Evolutionary conservation across 1,140 invertebrate species (phyloP).

Genomic region (Zophobas atratus): DNA sequence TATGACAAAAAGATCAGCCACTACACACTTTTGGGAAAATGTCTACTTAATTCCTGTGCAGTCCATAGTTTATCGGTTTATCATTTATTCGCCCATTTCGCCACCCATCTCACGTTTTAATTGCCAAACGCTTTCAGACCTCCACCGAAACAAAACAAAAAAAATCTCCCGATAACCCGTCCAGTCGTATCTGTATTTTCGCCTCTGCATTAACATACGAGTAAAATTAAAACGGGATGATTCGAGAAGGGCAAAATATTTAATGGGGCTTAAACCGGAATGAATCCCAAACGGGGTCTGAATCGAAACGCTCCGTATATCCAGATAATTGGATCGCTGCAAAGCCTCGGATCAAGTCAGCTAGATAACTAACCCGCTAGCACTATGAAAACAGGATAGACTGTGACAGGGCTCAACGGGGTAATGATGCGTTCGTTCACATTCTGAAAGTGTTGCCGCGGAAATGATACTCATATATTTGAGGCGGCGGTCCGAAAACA

Average conservation of each 20-base stretch:
- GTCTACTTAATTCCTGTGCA: too few species aligned
- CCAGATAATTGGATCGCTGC: slow-evolving; percentile 63
- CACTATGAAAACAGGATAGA: slow-evolving; percentile 58
- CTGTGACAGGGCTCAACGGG: slow-evolving; percentile 45
- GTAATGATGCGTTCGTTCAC: slow-evolving; percentile 51
- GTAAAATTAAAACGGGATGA: slow-evolving; percentile 55
- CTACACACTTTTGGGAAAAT: too few species aligned
- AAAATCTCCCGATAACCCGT: slow-evolving; percentile 27
- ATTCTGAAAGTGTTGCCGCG: slow-evolving; percentile 55
- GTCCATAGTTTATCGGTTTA: too few species aligned
- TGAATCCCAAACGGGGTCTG: slow-evolving; percentile 60
- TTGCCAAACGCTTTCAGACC: slow-evolving; percentile 51
- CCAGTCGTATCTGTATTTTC: slow-evolving; percentile 5
- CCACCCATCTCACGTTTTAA: slow-evolving; percentile 45
- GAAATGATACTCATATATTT: slow-evolving; percentile 60
- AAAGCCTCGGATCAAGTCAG: slow-evolving; percentile 62
- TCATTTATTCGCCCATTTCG: not conserved
- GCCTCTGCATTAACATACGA: slow-evolving; percentile 51
- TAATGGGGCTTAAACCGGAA: slow-evolving; percentile 61
- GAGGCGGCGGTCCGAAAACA: slow-evolving; percentile 59
- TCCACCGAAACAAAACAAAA: not conserved
- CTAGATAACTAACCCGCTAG: slow-evolving; percentile 61
- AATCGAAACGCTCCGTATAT: slow-evolving; percentile 64
- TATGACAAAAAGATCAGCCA: too few species aligned
- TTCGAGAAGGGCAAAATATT: slow-evolving; percentile 56